These are phyloP conservation scores for Philaethria dido DNA, from an alignment of 2,888 invertebrate species.

Conservation along the genomic window DNA sequence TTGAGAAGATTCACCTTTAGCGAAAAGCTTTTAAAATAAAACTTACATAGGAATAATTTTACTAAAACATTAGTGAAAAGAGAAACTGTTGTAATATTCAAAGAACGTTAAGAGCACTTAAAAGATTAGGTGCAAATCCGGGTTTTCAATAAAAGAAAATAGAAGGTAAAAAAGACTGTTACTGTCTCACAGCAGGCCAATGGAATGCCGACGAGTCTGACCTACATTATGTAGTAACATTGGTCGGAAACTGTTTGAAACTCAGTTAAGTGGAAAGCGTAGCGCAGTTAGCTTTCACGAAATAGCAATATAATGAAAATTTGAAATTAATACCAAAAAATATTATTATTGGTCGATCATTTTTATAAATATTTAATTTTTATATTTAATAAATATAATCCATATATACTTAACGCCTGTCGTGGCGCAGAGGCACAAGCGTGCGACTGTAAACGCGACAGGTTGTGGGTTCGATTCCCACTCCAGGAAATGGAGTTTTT, in stretches of 20 bases:
- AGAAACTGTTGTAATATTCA: slow-evolving; percentile 33
- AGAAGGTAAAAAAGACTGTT: slow-evolving; percentile 32
- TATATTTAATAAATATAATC: too few species aligned
- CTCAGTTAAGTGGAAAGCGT: slow-evolving; percentile 8
- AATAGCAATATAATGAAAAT: slow-evolving; percentile 6
- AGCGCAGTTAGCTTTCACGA: not conserved
- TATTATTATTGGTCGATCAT: not conserved
- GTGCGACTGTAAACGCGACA: too few species aligned
- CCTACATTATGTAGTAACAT: slow-evolving; percentile 28
- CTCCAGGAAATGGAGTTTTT: too few species aligned
- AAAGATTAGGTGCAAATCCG: slow-evolving; percentile 41
- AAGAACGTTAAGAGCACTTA: slow-evolving; percentile 35
- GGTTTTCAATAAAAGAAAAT: slow-evolving; percentile 40
- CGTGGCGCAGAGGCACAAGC: too few species aligned
- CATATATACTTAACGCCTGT: too few species aligned
- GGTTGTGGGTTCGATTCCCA: too few species aligned
- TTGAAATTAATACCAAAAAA: not conserved
- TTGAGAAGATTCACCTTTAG: not conserved
- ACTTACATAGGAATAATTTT: slow-evolving; percentile 1
- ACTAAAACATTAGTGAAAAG: slow-evolving; percentile 8
- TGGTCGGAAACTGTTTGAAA: slow-evolving; percentile 12
- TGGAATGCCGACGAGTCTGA: slow-evolving; percentile 20
- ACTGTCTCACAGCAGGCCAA: slow-evolving; percentile 29
- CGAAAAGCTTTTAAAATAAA: slow-evolving; percentile 8
- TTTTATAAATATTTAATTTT: too few species aligned